Percentiles rank a stretch among this genome's conserved stretches.
phyloP scores from a whole-genome alignment of 2,113 vertebrate genomes.

The Pavo muticus region DNA sequence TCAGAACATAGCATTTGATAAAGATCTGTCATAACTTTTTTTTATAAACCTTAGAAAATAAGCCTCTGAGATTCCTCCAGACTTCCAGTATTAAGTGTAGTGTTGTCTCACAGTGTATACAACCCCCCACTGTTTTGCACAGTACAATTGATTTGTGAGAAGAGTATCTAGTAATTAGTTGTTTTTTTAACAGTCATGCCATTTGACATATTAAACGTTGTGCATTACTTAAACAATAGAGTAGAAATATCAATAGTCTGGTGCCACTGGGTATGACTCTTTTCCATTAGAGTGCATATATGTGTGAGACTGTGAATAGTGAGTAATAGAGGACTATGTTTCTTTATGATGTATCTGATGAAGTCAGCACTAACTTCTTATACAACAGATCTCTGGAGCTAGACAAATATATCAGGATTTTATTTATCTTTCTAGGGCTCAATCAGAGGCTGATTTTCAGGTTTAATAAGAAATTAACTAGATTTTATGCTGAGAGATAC shows the following conservation, averaged over 20 bases:
- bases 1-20: neutral
- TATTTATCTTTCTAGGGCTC: slow-evolving; percentile 36
- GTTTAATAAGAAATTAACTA: slow-evolving; percentile 37
- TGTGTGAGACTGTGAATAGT: slow-evolving; percentile 23
- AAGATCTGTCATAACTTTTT: neutral
- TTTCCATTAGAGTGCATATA: slow-evolving; percentile 63
- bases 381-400: slow-evolving; percentile 28
- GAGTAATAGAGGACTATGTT: slow-evolving; percentile 45
- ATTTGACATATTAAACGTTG: slow-evolving; percentile 65
- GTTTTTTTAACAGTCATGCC: slow-evolving; percentile 22
- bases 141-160: slow-evolving; percentile 56
- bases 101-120: neutral
- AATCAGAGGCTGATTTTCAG: slow-evolving; percentile 45
- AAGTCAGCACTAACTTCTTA: slow-evolving; percentile 53
- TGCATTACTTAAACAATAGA: slow-evolving; percentile 55
- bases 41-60: neutral
- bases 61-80: neutral
- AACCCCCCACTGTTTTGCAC: slow-evolving; percentile 3
- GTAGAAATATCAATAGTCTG: slow-evolving; percentile 69
- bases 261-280: slow-evolving; percentile 53
- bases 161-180: slow-evolving; percentile 50
- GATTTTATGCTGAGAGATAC: slow-evolving; percentile 37
- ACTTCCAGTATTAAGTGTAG: neutral
- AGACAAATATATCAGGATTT: slow-evolving; percentile 42
- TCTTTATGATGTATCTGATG: slow-evolving; percentile 45